Evolutionary conservation across 2,113 vertebrate species (phyloP), one percentile per base, ranked within the genome.

Genomic region (Phaetusa simplex): DNA sequence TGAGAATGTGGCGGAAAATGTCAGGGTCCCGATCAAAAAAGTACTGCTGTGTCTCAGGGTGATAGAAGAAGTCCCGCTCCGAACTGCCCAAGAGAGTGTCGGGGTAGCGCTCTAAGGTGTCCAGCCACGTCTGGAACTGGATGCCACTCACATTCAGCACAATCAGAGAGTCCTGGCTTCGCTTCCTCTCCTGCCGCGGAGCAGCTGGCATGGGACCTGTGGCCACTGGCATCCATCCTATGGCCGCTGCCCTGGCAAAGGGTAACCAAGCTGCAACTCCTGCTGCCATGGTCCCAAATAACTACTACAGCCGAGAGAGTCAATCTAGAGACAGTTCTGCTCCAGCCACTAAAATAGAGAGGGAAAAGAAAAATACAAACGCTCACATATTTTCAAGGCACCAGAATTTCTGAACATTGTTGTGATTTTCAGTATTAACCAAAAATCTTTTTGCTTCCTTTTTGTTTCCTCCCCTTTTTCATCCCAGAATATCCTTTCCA

Each of bases 201-300:
- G 99, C 98, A 53, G 97, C 97, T 49, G 99, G 99, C 99, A 99
- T 99, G 19, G 99, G 98, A 86, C 98, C 98, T 49, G 98, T 98
- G 82, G 99, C 99, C 97, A 99, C 99, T 55, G 99, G 99, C 99
- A 99, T 99, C 99, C 99, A 99, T 72, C 99, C 99, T 92, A 99
- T 98, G 80, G 99, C 99, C 5, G 99, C 99, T 15, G 99, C 99
- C 92, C 99, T 98, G 32, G 99, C 99, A 76, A 99, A 99, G 66
- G 99, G 99, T 93, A 99, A 98, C 99, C 99, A 99, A 3, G 99
- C 99, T 66, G 99, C 99, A n/a, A 99, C 99, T 55, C 99, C 99
- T 5, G 99, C 99, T 6, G 99, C 99, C 99, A 99, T 99, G 90
- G 61, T 97, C 97, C 88, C 98, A 97, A 83, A 72, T 71, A 92